phyloP scores from a whole-genome alignment of 2,888 invertebrate genomes.

The Physocephala rufipes region DNA sequence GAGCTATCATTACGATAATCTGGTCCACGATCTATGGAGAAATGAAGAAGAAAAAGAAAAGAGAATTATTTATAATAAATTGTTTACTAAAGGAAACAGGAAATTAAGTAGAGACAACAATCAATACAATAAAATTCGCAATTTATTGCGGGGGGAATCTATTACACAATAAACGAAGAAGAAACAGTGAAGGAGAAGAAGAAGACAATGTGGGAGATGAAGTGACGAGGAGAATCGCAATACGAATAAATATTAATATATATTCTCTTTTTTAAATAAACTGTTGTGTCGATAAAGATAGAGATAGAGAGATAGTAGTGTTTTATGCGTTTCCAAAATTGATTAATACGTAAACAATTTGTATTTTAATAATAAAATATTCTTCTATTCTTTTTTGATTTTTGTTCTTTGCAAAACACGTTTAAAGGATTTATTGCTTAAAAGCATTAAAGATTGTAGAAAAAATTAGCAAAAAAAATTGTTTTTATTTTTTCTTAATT shows the following conservation, averaged over 20 bases:
- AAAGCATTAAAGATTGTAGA: too few relatives aligned
- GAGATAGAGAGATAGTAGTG: too few relatives aligned
- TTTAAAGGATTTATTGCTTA: too few relatives aligned
- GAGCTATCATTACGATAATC: slow-evolving; percentile 67
- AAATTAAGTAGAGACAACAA: background rate
- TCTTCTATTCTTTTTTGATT: too few relatives aligned
- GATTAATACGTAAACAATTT: too few relatives aligned
- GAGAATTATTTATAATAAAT: background rate
- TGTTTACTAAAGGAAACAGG: background rate
- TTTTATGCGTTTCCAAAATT: background rate
- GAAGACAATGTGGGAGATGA: background rate
- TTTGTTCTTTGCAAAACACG: too few relatives aligned
- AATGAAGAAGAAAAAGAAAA: slow-evolving; percentile 20
- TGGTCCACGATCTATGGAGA: slow-evolving; percentile 57
- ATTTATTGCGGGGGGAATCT: too few relatives aligned
- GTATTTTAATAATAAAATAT: too few relatives aligned
- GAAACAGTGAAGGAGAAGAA: background rate
- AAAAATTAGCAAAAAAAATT: too few relatives aligned
- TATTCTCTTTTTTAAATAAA: too few relatives aligned
- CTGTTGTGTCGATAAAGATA: background rate
- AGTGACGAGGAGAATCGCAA: background rate
- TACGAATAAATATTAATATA: too few relatives aligned
- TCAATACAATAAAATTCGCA: background rate
- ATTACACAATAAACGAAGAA: background rate
- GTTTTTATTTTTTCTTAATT: too few relatives aligned